Evolutionary conservation across 2,797 vertebrate genomes (phyloP).

Genomic region (Sebastes kiyomatsui): DNA sequence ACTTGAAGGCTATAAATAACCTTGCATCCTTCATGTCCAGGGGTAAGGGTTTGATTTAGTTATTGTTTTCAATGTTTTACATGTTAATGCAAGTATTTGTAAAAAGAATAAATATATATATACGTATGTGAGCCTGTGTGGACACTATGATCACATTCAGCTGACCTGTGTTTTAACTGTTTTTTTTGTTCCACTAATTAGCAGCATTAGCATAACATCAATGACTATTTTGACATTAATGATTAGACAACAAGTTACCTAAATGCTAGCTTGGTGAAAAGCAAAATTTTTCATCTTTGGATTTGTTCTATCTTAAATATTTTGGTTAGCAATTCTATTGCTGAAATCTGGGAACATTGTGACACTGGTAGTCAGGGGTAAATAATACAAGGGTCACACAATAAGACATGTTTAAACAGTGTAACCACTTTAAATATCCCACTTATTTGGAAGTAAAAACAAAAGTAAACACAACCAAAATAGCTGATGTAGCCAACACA

Average conservation of each 20-base stretch:
- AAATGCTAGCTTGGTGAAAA: not conserved
- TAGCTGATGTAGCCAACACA: not conserved
- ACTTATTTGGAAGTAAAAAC: not conserved
- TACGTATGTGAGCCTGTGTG: not conserved
- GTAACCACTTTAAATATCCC: not conserved
- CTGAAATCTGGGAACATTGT: too few species aligned
- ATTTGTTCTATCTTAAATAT: too few species aligned
- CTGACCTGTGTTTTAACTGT: not conserved
- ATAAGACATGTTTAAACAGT: not conserved
- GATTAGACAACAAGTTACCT: not conserved
- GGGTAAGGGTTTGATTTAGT: too few species aligned
- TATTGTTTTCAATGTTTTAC: too few species aligned
- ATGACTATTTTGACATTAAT: not conserved
- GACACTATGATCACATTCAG: too few species aligned
- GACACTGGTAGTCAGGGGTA: not conserved
- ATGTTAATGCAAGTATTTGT: not conserved
- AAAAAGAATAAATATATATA: too few species aligned
- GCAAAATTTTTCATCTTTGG: not conserved
- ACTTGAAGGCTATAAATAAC: not conserved
- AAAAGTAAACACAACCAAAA: not conserved
- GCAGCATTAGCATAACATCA: not conserved
- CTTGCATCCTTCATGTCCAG: accelerated
- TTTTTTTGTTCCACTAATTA: not conserved
- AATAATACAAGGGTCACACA: not conserved
- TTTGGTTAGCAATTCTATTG: accelerated